Evolutionary conservation across 2,113 vertebrate genomes (phyloP).

Genomic region (Oriolus oriolus): DNA sequence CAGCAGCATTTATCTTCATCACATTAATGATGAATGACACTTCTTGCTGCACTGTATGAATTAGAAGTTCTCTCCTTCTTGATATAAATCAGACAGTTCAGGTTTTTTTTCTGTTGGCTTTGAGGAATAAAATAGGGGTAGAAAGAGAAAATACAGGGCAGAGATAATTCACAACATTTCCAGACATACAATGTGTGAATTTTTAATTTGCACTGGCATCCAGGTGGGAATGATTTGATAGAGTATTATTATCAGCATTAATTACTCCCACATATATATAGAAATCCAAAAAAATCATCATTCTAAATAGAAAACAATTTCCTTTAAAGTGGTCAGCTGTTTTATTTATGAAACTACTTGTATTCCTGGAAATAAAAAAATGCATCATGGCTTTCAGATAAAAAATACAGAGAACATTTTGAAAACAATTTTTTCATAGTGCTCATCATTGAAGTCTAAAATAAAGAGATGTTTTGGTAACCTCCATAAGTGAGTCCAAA

Average conservation of each 20-base stretch:
- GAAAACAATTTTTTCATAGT: not conserved
- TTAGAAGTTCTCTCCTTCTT: not conserved
- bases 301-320: not conserved
- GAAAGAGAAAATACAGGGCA: not conserved
- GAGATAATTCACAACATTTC: not conserved
- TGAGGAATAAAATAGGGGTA: not conserved
- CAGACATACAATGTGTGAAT: not conserved
- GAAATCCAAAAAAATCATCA: not conserved
- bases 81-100: not conserved
- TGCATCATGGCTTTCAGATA: not conserved
- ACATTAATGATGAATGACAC: not conserved
- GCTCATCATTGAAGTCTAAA: not conserved
- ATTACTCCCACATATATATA: not conserved
- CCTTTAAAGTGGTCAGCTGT: not conserved
- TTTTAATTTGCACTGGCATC: not conserved
- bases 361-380: not conserved
- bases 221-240: not conserved
- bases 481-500: not conserved
- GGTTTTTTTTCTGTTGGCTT: not conserved
- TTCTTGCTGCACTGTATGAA: not conserved
- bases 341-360: not conserved
- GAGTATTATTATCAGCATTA: not conserved
- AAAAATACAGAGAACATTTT: not conserved
- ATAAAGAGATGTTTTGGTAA: not conserved
- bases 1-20: conserved; percentile 8